A percentile compares a stretch with the other conserved stretches of the same genome.
These are phyloP conservation scores for Digitonthophagus gazella DNA, from an alignment of 2,888 invertebrate genomes.

Conservation along the genomic window DNA sequence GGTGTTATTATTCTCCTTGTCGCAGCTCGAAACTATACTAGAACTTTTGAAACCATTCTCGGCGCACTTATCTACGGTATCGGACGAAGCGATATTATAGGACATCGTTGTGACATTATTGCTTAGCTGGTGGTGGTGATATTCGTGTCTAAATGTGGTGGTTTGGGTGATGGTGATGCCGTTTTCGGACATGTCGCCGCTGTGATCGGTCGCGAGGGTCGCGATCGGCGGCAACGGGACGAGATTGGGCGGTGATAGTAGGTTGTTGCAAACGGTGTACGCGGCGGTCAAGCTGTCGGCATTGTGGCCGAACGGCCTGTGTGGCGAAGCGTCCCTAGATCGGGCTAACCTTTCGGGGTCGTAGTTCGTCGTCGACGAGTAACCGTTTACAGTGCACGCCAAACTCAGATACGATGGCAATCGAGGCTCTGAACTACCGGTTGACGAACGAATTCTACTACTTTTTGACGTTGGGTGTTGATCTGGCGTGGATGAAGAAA, in stretches of 20 bases:
- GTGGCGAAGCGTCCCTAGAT: slow-evolving; percentile 71
- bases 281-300: slow-evolving; percentile 28
- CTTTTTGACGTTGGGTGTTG: not conserved
- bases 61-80: slow-evolving; percentile 45
- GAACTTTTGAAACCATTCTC: slow-evolving; percentile 36
- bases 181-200: slow-evolving; percentile 24
- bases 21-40: slow-evolving; percentile 33
- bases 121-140: slow-evolving; percentile 37
- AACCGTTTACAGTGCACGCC: slow-evolving; percentile 88
- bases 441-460: slow-evolving; percentile 44
- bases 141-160: slow-evolving; percentile 39
- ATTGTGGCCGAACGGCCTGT: slow-evolving; percentile 48
- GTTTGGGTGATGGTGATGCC: slow-evolving; percentile 24
- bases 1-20: slow-evolving; percentile 42
- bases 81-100: slow-evolving; percentile 40
- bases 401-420: slow-evolving; percentile 86
- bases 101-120: slow-evolving; percentile 37
- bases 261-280: slow-evolving; percentile 44
- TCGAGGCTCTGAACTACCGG: slow-evolving; percentile 52
- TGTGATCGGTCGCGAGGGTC: slow-evolving; percentile 25
- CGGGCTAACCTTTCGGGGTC: slow-evolving; percentile 65
- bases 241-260: slow-evolving; percentile 50
- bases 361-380: slow-evolving; percentile 82
- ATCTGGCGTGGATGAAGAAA: no score
- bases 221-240: slow-evolving; percentile 41